Evolutionary conservation across 2,113 vertebrate genomes (phyloP).

Genomic region (Callionymus lyra): DNA sequence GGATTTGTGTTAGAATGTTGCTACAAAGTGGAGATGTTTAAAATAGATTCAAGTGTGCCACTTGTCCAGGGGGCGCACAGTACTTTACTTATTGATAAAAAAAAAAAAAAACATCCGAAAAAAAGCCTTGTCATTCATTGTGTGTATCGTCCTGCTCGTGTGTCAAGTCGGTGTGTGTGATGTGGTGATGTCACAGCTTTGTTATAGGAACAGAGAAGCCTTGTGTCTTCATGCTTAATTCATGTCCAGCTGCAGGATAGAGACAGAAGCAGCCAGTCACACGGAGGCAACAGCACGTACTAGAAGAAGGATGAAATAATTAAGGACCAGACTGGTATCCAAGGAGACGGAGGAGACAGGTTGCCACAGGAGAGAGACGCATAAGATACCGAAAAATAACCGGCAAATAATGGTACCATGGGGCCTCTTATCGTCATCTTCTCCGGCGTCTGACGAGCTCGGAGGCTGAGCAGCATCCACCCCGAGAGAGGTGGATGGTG

Average conservation of each 20-base stretch:
- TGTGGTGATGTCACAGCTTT: slow-evolving; percentile 70
- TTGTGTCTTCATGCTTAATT: slow-evolving; percentile 73
- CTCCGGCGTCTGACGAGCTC: slow-evolving; percentile 38
- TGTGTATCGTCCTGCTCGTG: slow-evolving; percentile 4
- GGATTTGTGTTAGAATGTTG: slow-evolving; percentile 25
- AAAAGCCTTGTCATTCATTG: slow-evolving; percentile 20
- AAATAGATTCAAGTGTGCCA: slow-evolving; percentile 37
- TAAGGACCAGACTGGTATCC: slow-evolving; percentile 44
- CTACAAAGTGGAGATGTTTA: slow-evolving; percentile 24
- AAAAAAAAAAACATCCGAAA: slow-evolving; percentile 30
- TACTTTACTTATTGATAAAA: slow-evolving; percentile 49
- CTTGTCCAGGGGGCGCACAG: slow-evolving; percentile 17
- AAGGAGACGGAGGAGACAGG: slow-evolving; percentile 59
- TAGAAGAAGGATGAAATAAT: slow-evolving; percentile 51
- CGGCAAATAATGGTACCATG: slow-evolving; percentile 7
- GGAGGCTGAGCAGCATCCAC: slow-evolving; percentile 39
- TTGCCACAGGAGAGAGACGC: slow-evolving; percentile 41
- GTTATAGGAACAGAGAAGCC: slow-evolving; percentile 68
- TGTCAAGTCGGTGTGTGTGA: slow-evolving; percentile 31
- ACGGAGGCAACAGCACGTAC: slow-evolving; percentile 49
- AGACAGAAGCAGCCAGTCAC: slow-evolving; percentile 62
- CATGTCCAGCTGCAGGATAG: slow-evolving; percentile 72
- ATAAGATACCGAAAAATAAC: slow-evolving; percentile 22
- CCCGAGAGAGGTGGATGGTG: slow-evolving; percentile 51
- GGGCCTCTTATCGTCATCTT: slow-evolving; percentile 20